Percentiles rank a stretch among this genome's conserved stretches.
phyloP scores from a whole-genome alignment of 2,113 vertebrate species.

The Scomber japonicus region DNA sequence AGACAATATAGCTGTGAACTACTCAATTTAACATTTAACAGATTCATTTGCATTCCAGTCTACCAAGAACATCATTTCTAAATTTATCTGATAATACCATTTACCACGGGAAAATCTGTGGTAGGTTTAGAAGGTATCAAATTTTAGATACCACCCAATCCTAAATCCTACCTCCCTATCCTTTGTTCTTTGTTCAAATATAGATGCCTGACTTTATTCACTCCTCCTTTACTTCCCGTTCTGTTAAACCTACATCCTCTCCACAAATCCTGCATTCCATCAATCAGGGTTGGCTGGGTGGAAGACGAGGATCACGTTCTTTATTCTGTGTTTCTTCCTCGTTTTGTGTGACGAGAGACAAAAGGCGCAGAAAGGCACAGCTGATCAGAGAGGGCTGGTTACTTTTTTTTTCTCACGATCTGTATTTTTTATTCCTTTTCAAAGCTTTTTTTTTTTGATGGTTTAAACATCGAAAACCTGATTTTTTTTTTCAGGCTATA shows the following conservation, averaged over 20 bases:
- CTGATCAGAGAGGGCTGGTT: slow-evolving; percentile 18
- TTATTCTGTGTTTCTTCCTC: background rate
- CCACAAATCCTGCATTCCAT: slow-evolving; percentile 16
- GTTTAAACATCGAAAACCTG: background rate
- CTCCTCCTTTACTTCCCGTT: background rate
- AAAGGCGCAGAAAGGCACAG: background rate
- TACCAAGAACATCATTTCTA: background rate
- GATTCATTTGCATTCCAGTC: background rate
- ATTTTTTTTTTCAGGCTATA: too few relatives aligned
- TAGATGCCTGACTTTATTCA: slow-evolving; percentile 5
- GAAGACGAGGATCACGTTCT: background rate
- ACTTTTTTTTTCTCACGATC: slow-evolving; percentile 9
- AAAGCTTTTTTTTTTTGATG: background rate
- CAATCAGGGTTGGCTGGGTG: background rate
- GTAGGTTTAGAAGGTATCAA: slow-evolving; percentile 30
- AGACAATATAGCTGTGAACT: background rate
- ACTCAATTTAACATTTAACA: background rate
- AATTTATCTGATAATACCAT: slow-evolving; percentile 6
- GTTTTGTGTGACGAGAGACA: slow-evolving; percentile 7
- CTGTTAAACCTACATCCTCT: slow-evolving; percentile 15
- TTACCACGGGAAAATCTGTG: background rate
- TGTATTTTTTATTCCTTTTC: background rate
- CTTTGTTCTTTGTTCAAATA: slow-evolving; percentile 44
- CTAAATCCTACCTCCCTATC: slow-evolving; percentile 18
- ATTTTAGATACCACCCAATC: background rate